Conservation (phyloP, 30 jellyfish, hydroid and myxozoan species). For the Turritopsis dohrnii region DNA sequence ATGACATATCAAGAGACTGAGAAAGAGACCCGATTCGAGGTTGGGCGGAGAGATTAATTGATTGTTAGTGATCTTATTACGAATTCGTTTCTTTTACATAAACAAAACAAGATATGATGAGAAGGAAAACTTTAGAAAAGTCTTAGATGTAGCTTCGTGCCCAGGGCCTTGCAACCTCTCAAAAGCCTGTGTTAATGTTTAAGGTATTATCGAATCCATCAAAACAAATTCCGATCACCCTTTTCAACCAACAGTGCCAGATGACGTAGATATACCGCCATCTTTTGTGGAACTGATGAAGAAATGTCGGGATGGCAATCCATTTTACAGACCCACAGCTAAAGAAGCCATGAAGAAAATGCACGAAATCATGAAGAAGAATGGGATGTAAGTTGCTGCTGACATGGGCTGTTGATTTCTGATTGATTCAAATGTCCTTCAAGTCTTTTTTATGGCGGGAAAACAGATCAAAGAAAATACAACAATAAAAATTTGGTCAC, state of each 20-base stretch:
- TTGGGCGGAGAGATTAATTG: too few relatives aligned
- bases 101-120: too few relatives aligned
- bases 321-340: conserved; percentile 55
- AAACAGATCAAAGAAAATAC: neutral
- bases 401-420: too few relatives aligned
- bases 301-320: conserved; percentile 72
- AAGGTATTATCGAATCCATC: neutral
- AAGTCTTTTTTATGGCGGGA: too few relatives aligned
- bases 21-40: too few relatives aligned
- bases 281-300: conserved; percentile 45
- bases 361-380: neutral
- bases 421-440: too few relatives aligned
- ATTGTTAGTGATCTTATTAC: too few relatives aligned
- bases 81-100: too few relatives aligned
- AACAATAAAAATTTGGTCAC: neutral
- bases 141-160: too few relatives aligned
- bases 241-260: conserved; percentile 5
- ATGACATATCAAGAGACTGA: too few relatives aligned
- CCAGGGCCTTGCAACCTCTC: too few relatives aligned
- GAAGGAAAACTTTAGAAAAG: too few relatives aligned
- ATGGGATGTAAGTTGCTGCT: neutral
- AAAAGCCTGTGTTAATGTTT: neutral
- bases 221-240: neutral
- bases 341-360: conserved; percentile 40
- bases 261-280: conserved; percentile 57